Conservation (phyloP, 2,797 vertebrate genomes). For the Rhynchonycteris naso region DNA sequence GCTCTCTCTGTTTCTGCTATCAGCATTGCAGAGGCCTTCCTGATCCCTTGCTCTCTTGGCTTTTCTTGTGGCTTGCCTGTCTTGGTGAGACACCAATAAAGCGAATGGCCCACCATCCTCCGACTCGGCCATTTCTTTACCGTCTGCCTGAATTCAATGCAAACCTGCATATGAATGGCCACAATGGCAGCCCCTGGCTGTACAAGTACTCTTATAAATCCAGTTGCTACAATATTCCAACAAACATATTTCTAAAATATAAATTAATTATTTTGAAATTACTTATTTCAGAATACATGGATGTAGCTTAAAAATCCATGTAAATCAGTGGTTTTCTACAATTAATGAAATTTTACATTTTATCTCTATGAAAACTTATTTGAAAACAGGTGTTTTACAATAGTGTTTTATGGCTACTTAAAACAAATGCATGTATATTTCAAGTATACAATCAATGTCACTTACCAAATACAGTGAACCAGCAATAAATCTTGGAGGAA, state of each 20-base stretch:
- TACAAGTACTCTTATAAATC: neutral
- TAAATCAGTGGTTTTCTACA: neutral
- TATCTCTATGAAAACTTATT: neutral
- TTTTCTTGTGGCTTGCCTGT: too few relatives aligned
- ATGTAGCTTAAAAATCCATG: neutral
- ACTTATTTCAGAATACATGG: neutral
- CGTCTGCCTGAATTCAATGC: too few relatives aligned
- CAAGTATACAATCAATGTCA: slow-evolving; percentile 58
- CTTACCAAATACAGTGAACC: slow-evolving; percentile 59
- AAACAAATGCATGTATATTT: slow-evolving; percentile 63
- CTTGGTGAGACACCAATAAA: too few relatives aligned
- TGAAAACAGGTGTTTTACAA: slow-evolving; percentile 65
- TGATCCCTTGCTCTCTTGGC: too few relatives aligned
- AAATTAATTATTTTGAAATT: neutral
- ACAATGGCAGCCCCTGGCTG: too few relatives aligned
- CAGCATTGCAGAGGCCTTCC: too few relatives aligned
- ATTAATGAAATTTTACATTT: neutral
- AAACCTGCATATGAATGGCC: too few relatives aligned
- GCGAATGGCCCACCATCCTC: too few relatives aligned
- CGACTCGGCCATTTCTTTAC: too few relatives aligned
- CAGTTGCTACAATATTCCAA: neutral
- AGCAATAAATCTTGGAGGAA: slow-evolving; percentile 72
- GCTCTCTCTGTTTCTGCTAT: too few relatives aligned
- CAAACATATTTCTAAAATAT: neutral
- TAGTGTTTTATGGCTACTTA: slow-evolving; percentile 72